Evolutionary conservation across 2,797 vertebrate genomes (phyloP).

Genomic region (Pyrrhura leucotis): DNA sequence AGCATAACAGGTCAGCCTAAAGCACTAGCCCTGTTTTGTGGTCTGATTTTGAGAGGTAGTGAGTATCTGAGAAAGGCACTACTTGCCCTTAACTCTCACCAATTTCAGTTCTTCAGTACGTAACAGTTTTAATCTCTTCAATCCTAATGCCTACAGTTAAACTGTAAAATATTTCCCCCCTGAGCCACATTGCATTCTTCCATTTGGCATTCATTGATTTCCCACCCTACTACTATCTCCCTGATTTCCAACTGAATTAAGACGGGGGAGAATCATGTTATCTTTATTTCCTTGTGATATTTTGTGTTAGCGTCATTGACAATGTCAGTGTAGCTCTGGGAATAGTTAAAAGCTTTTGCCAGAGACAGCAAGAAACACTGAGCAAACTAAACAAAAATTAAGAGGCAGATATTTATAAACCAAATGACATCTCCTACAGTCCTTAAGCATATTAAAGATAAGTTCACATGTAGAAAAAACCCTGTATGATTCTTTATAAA

Average conservation of each 20-base stretch:
- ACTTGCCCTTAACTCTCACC: neutral
- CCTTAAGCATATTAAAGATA: neutral
- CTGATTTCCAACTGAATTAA: conserved; percentile 1
- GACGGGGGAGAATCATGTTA: neutral
- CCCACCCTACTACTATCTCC: neutral
- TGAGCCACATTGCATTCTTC: neutral
- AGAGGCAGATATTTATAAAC: neutral
- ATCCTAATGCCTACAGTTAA: conserved; percentile 18
- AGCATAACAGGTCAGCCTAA: neutral
- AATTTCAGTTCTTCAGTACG: neutral
- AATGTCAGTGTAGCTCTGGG: neutral
- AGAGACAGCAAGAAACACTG: neutral
- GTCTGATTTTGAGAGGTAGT: neutral
- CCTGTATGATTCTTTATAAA: neutral
- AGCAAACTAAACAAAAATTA: neutral
- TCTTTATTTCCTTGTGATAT: conserved; percentile 34
- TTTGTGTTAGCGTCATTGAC: neutral
- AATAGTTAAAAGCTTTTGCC: neutral
- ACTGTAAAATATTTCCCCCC: neutral
- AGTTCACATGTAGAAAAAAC: neutral
- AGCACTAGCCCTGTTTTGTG: neutral
- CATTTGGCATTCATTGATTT: conserved; percentile 44
- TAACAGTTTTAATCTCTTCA: conserved; percentile 13
- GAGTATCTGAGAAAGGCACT: neutral
- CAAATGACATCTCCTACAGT: neutral